Conservation (phyloP, 2,113 vertebrate genomes). For the Caranx melampygus region DNA sequence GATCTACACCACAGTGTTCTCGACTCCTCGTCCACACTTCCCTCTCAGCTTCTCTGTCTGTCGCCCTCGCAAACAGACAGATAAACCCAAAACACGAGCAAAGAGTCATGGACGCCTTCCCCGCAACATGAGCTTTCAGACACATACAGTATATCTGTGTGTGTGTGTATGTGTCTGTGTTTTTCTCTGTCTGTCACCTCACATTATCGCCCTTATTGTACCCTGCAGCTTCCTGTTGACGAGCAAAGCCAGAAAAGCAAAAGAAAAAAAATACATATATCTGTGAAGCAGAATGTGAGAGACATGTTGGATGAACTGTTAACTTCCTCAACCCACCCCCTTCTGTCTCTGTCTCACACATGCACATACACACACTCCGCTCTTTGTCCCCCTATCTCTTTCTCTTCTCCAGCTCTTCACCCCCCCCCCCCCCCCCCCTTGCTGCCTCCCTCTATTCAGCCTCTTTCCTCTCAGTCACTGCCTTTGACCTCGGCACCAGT, state of each 20-base stretch:
- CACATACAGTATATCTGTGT: background rate
- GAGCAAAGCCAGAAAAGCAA: constrained; percentile 35
- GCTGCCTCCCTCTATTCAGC: constrained; percentile 38
- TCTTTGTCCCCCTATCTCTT: constrained; percentile 41
- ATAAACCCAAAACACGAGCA: background rate
- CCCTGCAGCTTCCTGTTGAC: constrained; percentile 56
- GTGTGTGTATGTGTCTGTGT: background rate
- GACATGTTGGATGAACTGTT: constrained; percentile 55
- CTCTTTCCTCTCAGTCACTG: constrained; percentile 55
- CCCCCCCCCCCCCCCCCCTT: background rate
- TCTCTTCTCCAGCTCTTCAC: background rate
- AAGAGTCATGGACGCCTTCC: background rate
- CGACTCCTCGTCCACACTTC: background rate
- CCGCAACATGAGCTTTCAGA: background rate
- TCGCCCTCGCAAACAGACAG: constrained; percentile 13
- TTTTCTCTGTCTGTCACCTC: constrained; percentile 38
- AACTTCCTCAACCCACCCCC: constrained; percentile 57
- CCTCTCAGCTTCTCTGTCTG: constrained; percentile 18
- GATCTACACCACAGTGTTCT: background rate
- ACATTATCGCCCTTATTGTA: constrained; percentile 56
- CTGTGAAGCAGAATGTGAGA: constrained; percentile 63
- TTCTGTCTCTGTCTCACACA: constrained; percentile 13
- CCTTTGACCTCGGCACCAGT: constrained; percentile 74
- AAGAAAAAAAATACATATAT: constrained; percentile 14
- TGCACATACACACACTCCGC: constrained; percentile 18